Evolutionary conservation across 2,888 invertebrate genomes (phyloP).

Genomic region (Sphaerophoria rueppellii): DNA sequence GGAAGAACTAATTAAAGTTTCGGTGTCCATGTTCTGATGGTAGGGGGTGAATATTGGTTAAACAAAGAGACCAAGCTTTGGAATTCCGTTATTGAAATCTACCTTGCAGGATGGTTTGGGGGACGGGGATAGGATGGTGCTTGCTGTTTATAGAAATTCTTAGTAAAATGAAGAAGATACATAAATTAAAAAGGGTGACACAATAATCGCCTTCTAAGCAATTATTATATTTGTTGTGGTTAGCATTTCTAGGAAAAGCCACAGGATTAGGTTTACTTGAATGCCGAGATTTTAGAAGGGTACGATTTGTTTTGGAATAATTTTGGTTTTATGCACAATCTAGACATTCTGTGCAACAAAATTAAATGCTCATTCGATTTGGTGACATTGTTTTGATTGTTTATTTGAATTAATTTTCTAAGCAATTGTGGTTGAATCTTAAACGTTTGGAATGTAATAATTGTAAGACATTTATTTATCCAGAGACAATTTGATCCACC

Average conservation of each 20-base stretch:
- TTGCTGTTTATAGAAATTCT: constrained; percentile 6
- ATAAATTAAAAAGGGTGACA: background rate
- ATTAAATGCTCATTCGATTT: too few species aligned
- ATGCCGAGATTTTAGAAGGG: background rate
- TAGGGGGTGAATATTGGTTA: constrained; percentile 41
- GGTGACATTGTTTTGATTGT: too few species aligned
- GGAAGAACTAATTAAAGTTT: constrained; percentile 60
- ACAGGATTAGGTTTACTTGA: background rate
- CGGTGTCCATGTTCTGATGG: constrained; percentile 17
- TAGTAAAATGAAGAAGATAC: background rate
- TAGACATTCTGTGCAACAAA: too few species aligned
- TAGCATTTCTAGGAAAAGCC: background rate
- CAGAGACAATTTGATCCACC: too few species aligned
- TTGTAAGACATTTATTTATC: too few species aligned
- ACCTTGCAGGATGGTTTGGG: background rate
- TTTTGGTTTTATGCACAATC: background rate
- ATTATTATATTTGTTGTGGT: constrained; percentile 4
- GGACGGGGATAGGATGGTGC: background rate
- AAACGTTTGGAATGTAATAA: too few species aligned
- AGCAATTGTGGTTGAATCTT: too few species aligned
- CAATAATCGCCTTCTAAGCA: constrained; percentile 3
- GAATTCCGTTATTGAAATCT: background rate
- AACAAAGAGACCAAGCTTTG: constrained; percentile 25
- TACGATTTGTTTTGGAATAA: background rate
- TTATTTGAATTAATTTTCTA: too few species aligned